These are phyloP conservation scores for Melitaea cinxia DNA, from an alignment of 1,140 invertebrate genomes.

Conservation along the genomic window DNA sequence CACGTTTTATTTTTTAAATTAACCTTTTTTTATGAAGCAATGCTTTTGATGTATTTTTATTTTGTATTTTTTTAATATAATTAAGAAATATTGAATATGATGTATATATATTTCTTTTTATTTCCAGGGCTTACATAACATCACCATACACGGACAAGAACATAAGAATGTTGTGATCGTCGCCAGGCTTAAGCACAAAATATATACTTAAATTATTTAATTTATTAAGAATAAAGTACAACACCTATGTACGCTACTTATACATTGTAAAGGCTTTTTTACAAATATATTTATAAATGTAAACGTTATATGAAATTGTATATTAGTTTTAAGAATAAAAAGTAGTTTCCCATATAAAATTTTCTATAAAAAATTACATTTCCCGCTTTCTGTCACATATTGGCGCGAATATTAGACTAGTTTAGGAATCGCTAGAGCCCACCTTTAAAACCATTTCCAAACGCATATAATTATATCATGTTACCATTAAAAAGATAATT, in stretches of 20 bases:
- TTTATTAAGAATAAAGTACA: slow-evolving; percentile 61
- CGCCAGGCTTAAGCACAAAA: slow-evolving; percentile 64
- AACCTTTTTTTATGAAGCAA: not conserved
- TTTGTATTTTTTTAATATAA: slow-evolving; percentile 11
- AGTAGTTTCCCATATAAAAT: slow-evolving; percentile 47
- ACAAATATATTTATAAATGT: slow-evolving; percentile 69
- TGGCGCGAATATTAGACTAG: slow-evolving; percentile 62
- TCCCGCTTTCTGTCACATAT: slow-evolving; percentile 48
- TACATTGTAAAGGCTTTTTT: slow-evolving; percentile 70
- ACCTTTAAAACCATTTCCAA: slow-evolving; percentile 41
- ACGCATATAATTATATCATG: slow-evolving; percentile 19
- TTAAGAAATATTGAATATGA: not conserved
- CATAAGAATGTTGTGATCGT: slow-evolving; percentile 82
- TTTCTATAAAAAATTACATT: slow-evolving; percentile 26
- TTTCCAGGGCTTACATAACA: slow-evolving; percentile 83
- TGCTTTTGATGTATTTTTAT: slow-evolving; percentile 13
- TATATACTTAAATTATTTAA: slow-evolving; percentile 61
- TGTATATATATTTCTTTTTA: slow-evolving; percentile 34
- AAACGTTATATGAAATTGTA: slow-evolving; percentile 47
- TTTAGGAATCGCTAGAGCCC: slow-evolving; percentile 74
- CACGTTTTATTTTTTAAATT: not conserved
- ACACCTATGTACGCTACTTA: slow-evolving; percentile 58
- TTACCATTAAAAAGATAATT: slow-evolving; percentile 36
- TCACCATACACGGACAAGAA: slow-evolving; percentile 84
- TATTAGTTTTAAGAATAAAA: slow-evolving; percentile 43